These are phyloP conservation scores for Caenorhabditis sinica DNA, from an alignment of 2,888 invertebrate genomes.

Conservation along the genomic window DNA sequence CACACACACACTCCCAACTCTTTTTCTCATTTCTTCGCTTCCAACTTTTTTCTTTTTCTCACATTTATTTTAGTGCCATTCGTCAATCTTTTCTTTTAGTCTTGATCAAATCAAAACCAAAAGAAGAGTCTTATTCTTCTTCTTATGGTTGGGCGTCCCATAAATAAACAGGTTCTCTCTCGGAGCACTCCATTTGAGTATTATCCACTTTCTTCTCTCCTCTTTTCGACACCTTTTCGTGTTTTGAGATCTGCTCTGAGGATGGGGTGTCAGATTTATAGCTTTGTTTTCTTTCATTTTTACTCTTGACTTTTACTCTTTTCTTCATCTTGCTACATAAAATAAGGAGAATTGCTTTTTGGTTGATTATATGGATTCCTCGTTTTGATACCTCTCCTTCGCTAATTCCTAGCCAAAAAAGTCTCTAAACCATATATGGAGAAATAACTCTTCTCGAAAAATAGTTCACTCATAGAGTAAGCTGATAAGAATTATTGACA, in stretches of 20 bases:
- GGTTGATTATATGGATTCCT: slow-evolving; percentile 1
- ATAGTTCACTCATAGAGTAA: slow-evolving; percentile 21
- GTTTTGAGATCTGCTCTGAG: slow-evolving; percentile 30
- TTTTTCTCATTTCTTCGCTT: slow-evolving; percentile 7
- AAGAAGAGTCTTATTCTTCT: slow-evolving; percentile 11
- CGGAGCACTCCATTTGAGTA: slow-evolving; percentile 51
- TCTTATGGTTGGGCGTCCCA: slow-evolving; percentile 3
- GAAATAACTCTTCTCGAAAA: background rate
- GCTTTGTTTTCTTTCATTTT: slow-evolving; percentile 54
- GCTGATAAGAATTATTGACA: slow-evolving; percentile 43
- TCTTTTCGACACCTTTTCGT: slow-evolving; percentile 33
- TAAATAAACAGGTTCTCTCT: slow-evolving; percentile 49
- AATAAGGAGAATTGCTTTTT: slow-evolving; percentile 13
- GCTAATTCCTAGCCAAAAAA: background rate
- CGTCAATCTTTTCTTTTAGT: background rate
- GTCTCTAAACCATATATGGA: background rate
- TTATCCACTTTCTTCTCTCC: slow-evolving; percentile 36
- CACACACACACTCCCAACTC: slow-evolving; percentile 9
- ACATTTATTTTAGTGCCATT: slow-evolving; percentile 5
- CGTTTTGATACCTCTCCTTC: background rate
- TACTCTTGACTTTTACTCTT: background rate
- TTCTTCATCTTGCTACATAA: background rate
- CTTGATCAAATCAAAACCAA: slow-evolving; percentile 35
- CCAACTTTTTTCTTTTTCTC: slow-evolving; percentile 3
- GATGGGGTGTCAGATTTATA: slow-evolving; percentile 44